These are phyloP conservation scores for Acanthopagrus latus DNA, from an alignment of 2,797 vertebrate species.

Conservation along the genomic window DNA sequence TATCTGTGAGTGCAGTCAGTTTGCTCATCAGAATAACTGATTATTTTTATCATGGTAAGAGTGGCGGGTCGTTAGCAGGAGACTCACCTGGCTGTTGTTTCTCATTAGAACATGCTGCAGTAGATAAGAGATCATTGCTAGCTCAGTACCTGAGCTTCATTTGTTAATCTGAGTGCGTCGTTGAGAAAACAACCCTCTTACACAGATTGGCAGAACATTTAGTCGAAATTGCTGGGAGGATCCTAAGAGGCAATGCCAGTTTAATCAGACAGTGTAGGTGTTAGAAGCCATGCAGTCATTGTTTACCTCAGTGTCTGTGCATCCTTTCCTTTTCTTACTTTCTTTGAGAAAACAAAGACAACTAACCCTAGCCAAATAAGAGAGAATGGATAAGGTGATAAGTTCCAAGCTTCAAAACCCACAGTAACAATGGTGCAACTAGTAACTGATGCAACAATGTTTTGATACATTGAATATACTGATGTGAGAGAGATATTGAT, in stretches of 20 bases:
- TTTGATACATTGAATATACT: background rate
- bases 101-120: constrained; percentile 35
- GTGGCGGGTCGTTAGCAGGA: constrained; percentile 32
- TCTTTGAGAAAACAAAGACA: constrained; percentile 17
- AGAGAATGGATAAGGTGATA: constrained; percentile 18
- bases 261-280: constrained; percentile 27
- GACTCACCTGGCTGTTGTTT: constrained; percentile 40
- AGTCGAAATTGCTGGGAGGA: constrained; percentile 29
- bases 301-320: constrained; percentile 7
- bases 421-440: constrained; percentile 23
- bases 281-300: constrained; percentile 4
- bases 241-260: constrained; percentile 6
- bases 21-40: constrained; percentile 28
- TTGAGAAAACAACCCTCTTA: constrained; percentile 33
- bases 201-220: constrained; percentile 43
- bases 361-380: background rate
- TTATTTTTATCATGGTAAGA: constrained; percentile 38
- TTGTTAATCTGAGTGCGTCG: constrained; percentile 49
- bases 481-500: constrained; percentile 20
- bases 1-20: constrained; percentile 31
- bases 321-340: background rate
- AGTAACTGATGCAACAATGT: constrained; percentile 22
- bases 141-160: constrained; percentile 33
- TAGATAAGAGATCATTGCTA: constrained; percentile 35
- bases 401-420: background rate